Conservation (phyloP, 1,140 invertebrate genomes). For the Scaptodrosophila lebanonensis region DNA sequence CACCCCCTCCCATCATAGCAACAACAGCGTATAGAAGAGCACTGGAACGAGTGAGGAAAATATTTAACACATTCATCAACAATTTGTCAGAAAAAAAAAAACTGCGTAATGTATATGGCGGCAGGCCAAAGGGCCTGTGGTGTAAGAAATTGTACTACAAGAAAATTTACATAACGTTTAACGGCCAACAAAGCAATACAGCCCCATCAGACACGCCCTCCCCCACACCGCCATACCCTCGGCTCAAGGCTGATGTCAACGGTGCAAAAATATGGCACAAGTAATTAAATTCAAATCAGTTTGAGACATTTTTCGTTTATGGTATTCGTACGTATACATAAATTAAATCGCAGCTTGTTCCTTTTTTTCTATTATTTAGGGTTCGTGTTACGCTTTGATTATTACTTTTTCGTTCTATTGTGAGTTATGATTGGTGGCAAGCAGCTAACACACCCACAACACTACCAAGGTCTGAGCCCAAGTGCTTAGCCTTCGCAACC, state of each 20-base stretch:
- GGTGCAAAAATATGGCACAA: constrained; percentile 37
- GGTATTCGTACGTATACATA: constrained; percentile 4
- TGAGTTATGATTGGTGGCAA: no score
- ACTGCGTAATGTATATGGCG: constrained; percentile 25
- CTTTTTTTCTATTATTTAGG: no score
- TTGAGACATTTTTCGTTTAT: constrained; percentile 4
- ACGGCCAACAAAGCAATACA: constrained; percentile 23
- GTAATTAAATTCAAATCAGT: constrained; percentile 70
- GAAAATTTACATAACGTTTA: constrained; percentile 67
- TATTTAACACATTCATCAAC: constrained; percentile 69
- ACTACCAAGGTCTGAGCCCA: constrained; percentile 7
- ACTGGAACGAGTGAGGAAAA: constrained; percentile 21
- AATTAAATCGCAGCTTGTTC: constrained; percentile 11
- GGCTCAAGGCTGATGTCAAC: neutral
- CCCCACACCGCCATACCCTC: no score
- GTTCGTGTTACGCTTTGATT: no score
- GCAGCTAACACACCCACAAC: no score
- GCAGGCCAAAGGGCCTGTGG: neutral
- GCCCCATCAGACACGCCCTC: no score
- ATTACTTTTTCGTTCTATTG: no score
- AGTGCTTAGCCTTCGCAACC: neutral
- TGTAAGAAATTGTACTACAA: neutral
- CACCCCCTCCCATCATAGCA: neutral
- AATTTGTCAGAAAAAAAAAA: constrained; percentile 62
- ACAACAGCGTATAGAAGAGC: neutral